Conservation (phyloP, 2,113 vertebrate genomes). For the Ascaphus truei region DNA sequence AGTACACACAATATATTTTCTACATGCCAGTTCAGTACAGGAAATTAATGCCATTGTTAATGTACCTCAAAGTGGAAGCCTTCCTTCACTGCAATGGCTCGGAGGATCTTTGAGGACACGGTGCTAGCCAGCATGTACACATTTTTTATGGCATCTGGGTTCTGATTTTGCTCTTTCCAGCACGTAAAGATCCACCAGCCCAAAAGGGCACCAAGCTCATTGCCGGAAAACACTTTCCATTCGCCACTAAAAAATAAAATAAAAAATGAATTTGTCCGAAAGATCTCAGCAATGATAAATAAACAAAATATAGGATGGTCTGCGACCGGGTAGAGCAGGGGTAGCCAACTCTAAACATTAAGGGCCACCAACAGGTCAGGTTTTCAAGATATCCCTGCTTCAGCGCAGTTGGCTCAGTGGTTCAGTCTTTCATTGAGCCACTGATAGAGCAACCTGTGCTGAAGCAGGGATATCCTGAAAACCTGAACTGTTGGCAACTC, state of each 20-base stretch:
- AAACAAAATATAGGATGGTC: neutral
- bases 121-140: conserved; percentile 94
- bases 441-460: too few species aligned
- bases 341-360: too few species aligned
- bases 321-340: neutral
- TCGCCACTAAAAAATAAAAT: conserved; percentile 74
- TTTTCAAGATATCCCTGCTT: too few species aligned
- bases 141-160: conserved; percentile 67
- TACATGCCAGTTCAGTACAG: neutral
- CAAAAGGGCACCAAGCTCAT: conserved; percentile 87
- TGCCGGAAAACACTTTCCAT: conserved; percentile 93
- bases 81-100: conserved; percentile 90
- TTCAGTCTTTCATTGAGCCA: too few species aligned
- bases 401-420: too few species aligned
- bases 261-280: too few species aligned
- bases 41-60: neutral
- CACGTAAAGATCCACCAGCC: conserved; percentile 94
- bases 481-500: too few species aligned
- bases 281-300: too few species aligned
- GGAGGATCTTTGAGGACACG: conserved; percentile 93
- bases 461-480: too few species aligned
- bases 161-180: conserved; percentile 78
- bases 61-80: conserved; percentile 95
- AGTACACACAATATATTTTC: neutral
- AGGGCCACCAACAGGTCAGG: too few species aligned